phyloP scores from a whole-genome alignment of 1,140 invertebrate genomes.

The Drosophila pandora region DNA sequence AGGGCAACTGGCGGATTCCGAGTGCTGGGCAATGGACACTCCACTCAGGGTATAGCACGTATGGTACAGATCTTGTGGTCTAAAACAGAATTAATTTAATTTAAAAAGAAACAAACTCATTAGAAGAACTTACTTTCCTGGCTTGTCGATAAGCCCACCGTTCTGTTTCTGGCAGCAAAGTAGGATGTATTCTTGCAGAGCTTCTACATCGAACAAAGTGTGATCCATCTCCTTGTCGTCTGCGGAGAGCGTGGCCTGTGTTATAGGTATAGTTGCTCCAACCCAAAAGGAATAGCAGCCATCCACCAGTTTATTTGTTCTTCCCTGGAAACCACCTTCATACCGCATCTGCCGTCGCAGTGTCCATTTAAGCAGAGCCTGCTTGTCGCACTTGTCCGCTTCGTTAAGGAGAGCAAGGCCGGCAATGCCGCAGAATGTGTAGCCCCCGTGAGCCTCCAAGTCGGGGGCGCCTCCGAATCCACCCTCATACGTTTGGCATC shows the following conservation, averaged over 20 bases:
- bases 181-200: slow-evolving; percentile 97
- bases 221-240: slow-evolving; percentile 61
- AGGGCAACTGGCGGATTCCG: slow-evolving; percentile 84
- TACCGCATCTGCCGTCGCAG: slow-evolving; percentile 94
- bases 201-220: slow-evolving; percentile 90
- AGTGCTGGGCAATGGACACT: slow-evolving; percentile 96
- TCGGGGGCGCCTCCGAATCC: slow-evolving; percentile 97
- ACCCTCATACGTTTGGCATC: slow-evolving; percentile 99
- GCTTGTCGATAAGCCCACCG: slow-evolving; percentile 98
- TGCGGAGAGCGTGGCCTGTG: slow-evolving; percentile 86
- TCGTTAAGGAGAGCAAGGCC: slow-evolving; percentile 92
- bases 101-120: neutral
- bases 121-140: slow-evolving; percentile 90
- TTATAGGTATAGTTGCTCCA: slow-evolving; percentile 93
- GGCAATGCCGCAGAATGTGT: slow-evolving; percentile 98
- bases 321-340: slow-evolving; percentile 96
- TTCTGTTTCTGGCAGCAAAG: slow-evolving; percentile 94
- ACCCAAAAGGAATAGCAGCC: slow-evolving; percentile 99
- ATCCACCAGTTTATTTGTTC: slow-evolving; percentile 99
- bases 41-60: slow-evolving; percentile 98
- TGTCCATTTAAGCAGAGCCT: slow-evolving; percentile 92
- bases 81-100: slow-evolving; percentile 71
- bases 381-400: slow-evolving; percentile 91
- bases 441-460: slow-evolving; percentile 99
- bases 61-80: slow-evolving; percentile 96